Percentiles rank a stretch among this genome's conserved stretches.
Evolutionary conservation across 2,797 vertebrate species (phyloP).

Genomic region (Lindbergichthys nudifrons): DNA sequence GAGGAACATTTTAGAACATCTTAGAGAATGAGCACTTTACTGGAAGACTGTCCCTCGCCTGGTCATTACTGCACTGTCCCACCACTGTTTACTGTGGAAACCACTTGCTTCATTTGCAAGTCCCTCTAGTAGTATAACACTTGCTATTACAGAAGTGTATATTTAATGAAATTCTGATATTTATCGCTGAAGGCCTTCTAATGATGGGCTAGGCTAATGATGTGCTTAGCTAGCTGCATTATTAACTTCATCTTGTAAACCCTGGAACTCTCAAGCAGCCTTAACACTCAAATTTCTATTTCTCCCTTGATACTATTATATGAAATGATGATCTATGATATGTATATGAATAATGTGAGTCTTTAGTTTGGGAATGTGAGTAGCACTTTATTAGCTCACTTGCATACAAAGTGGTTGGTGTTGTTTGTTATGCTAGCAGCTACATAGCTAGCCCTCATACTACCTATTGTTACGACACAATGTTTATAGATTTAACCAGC

Average conservation of each 20-base stretch:
- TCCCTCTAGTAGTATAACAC: neutral
- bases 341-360: neutral
- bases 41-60: slow-evolving; percentile 4
- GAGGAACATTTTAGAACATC: neutral
- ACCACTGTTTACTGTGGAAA: neutral
- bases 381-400: neutral
- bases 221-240: neutral
- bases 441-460: slow-evolving; percentile 35
- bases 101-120: neutral
- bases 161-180: neutral
- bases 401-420: slow-evolving; percentile 2
- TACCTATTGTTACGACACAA: slow-evolving; percentile 37
- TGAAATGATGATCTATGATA: neutral
- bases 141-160: slow-evolving; percentile 1
- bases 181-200: neutral
- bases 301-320: neutral
- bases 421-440: slow-evolving; percentile 29
- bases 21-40: slow-evolving; percentile 1
- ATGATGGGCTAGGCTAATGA: neutral
- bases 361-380: slow-evolving; percentile 2
- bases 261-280: neutral
- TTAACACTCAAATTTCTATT: neutral
- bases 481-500: slow-evolving; percentile 32
- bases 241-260: neutral
- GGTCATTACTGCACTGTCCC: slow-evolving; percentile 2